Percentiles rank a stretch among this genome's conserved stretches.
These are phyloP conservation scores for Setophaga coronata DNA, from an alignment of 2,113 vertebrate genomes.

Conservation along the genomic window DNA sequence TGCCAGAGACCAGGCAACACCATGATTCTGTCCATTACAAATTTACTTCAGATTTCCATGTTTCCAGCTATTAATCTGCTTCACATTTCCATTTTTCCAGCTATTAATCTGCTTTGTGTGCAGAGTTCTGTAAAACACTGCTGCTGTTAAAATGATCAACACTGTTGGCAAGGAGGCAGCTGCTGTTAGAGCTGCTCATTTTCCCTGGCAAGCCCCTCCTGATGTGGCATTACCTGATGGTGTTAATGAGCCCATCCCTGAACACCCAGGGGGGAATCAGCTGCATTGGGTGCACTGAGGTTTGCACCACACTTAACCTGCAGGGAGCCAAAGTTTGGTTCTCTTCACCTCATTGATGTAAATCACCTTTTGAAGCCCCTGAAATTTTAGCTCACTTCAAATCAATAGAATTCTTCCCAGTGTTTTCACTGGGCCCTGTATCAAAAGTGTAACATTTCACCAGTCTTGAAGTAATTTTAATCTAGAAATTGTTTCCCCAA, in stretches of 20 bases:
- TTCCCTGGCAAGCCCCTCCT: background rate
- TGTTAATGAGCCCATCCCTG: background rate
- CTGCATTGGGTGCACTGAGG: background rate
- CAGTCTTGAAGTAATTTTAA: conserved; percentile 7
- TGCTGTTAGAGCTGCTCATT: background rate
- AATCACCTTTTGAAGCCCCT: background rate
- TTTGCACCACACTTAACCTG: background rate
- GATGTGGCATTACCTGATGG: background rate
- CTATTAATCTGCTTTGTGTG: background rate
- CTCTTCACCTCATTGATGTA: background rate
- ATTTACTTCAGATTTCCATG: background rate
- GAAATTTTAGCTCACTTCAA: background rate
- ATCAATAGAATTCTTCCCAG: background rate
- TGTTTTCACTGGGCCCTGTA: background rate
- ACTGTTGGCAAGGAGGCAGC: background rate
- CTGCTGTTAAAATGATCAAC: background rate
- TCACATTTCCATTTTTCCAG: background rate
- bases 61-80: background rate
- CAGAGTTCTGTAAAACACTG: background rate
- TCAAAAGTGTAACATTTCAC: background rate
- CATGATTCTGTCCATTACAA: rapidly evolving
- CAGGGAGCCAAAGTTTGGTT: background rate
- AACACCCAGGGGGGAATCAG: background rate
- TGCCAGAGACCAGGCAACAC: background rate
- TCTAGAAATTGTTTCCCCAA: background rate